phyloP scores from a whole-genome alignment of 2,113 vertebrate species.

The Phalacrocorax brasilianus region DNA sequence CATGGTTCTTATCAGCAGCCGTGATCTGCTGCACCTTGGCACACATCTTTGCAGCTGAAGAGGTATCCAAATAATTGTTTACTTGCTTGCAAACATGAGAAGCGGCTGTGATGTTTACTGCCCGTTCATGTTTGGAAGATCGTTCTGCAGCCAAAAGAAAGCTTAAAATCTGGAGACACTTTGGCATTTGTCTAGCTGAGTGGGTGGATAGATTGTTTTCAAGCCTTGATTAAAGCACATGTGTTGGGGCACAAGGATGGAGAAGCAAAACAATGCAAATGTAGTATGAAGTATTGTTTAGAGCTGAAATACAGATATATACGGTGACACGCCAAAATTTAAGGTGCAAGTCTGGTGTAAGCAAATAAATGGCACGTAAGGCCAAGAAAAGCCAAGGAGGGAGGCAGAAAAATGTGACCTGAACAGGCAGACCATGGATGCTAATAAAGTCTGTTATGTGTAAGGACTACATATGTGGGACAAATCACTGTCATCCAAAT shows the following conservation, averaged over 20 bases:
- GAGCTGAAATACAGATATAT: not conserved
- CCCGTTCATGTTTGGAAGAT: not conserved
- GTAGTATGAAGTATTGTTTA: not conserved
- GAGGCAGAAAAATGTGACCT: not conserved
- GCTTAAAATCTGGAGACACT: not conserved
- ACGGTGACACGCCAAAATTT: rapidly evolving
- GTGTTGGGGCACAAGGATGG: not conserved
- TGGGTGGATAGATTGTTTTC: not conserved
- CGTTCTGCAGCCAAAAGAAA: not conserved
- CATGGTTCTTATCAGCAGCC: rapidly evolving
- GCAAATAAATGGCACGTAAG: not conserved
- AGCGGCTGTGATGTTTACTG: not conserved
- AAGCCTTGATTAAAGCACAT: not conserved
- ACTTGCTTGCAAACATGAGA: not conserved
- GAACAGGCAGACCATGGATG: not conserved
- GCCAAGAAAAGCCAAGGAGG: not conserved
- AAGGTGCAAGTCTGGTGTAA: not conserved
- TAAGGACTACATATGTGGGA: not conserved
- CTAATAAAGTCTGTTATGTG: not conserved
- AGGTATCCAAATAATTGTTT: not conserved
- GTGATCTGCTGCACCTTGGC: not conserved
- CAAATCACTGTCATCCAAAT: not conserved
- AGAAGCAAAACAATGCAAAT: not conserved
- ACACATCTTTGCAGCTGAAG: not conserved
- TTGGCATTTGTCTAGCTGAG: not conserved